phyloP scores from a whole-genome alignment of 2,797 vertebrate species.

The Xiphophorus birchmanni region DNA sequence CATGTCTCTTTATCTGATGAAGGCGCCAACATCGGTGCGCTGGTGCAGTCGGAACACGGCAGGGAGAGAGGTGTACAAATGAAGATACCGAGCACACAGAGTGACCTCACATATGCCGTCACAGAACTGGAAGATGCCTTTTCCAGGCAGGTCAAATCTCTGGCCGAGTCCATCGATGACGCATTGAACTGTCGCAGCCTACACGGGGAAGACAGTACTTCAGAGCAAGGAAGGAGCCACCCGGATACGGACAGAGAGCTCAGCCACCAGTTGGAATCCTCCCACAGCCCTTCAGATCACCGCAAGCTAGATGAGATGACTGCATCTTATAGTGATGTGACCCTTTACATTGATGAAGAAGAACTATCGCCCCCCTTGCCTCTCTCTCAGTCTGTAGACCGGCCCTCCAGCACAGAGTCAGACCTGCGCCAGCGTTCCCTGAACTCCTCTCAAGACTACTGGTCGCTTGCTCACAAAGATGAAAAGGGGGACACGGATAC shows the following conservation, averaged over 20 bases:
- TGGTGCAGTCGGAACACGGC: slow-evolving; percentile 78
- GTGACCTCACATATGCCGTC: slow-evolving; percentile 92
- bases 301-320: slow-evolving; percentile 94
- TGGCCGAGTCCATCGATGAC: slow-evolving; percentile 96
- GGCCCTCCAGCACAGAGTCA: slow-evolving; percentile 88
- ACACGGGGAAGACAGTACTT: slow-evolving; percentile 86
- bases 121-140: slow-evolving; percentile 97
- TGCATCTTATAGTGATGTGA: slow-evolving; percentile 95
- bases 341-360: slow-evolving; percentile 96
- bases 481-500: slow-evolving; percentile 92
- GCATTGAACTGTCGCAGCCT: slow-evolving; percentile 94
- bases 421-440: slow-evolving; percentile 87
- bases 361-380: slow-evolving; percentile 93
- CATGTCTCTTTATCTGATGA: slow-evolving; percentile 92
- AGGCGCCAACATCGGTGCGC: slow-evolving; percentile 83
- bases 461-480: slow-evolving; percentile 91
- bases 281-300: slow-evolving; percentile 79
- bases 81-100: slow-evolving; percentile 84
- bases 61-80: slow-evolving; percentile 81
- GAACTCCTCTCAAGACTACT: slow-evolving; percentile 90
- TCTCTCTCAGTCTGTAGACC: slow-evolving; percentile 85
- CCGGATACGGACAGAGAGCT: slow-evolving; percentile 84
- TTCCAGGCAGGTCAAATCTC: slow-evolving; percentile 95
- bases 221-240: slow-evolving; percentile 74
- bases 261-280: slow-evolving; percentile 79